Conservation (phyloP, 2,113 vertebrate species). For the Eonycteris spelaea region DNA sequence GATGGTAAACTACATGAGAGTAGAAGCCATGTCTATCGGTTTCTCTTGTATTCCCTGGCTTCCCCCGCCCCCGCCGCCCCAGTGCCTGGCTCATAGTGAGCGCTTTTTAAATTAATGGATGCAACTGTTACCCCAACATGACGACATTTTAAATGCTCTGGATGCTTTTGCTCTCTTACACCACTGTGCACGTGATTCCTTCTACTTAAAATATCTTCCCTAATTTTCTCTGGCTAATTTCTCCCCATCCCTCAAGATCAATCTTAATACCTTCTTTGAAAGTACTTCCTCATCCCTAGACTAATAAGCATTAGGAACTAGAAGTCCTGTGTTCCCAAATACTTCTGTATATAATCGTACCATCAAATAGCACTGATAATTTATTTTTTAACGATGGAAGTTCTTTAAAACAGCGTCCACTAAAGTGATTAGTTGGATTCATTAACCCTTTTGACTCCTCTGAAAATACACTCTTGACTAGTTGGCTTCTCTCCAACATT, state of each 20-base stretch:
- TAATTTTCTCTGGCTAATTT: neutral
- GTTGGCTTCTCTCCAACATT: neutral
- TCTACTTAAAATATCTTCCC: neutral
- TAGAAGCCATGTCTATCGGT: neutral
- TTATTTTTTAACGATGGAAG: neutral
- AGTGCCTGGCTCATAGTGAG: neutral
- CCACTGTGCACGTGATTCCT: neutral
- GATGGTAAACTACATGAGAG: neutral
- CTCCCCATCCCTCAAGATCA: neutral
- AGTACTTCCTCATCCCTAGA: neutral
- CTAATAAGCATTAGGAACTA: neutral
- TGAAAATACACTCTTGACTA: neutral
- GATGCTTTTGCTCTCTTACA: neutral
- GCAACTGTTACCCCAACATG: neutral
- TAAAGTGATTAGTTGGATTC: neutral
- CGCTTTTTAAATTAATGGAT: neutral
- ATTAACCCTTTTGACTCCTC: neutral
- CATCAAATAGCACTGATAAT: neutral
- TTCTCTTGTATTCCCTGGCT: neutral
- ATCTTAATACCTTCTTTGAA: neutral
- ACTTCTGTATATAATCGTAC: neutral
- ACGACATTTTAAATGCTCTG: neutral
- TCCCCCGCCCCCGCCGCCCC: no score
- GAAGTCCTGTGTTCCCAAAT: neutral
- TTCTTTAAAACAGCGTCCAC: neutral